Evolutionary conservation across 2,797 vertebrate species (phyloP).

Genomic region (Loris lydekkerianus): DNA sequence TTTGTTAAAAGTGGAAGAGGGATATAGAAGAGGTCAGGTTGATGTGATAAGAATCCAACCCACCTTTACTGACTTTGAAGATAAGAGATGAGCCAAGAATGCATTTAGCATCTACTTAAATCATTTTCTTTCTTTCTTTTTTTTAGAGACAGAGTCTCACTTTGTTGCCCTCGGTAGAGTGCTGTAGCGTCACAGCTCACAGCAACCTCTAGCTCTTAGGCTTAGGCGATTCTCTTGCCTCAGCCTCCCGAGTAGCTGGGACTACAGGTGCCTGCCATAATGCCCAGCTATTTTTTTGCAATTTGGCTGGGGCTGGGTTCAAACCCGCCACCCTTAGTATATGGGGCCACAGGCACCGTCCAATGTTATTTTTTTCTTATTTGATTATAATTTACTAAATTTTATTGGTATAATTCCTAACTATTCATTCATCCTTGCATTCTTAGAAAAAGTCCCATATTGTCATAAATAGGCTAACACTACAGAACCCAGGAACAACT

Average conservation of each 20-base stretch:
- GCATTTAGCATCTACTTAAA: conserved; percentile 55
- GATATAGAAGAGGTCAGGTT: neutral
- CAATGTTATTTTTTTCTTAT: conserved; percentile 25
- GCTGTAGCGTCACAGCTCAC: too few relatives aligned
- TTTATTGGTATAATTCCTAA: conserved; percentile 40
- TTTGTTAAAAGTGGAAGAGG: conserved; percentile 42
- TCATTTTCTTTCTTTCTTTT: neutral
- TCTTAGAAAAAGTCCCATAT: conserved; percentile 63
- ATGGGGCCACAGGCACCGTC: too few relatives aligned
- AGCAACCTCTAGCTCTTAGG: too few relatives aligned
- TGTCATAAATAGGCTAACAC: neutral
- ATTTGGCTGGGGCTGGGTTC: too few relatives aligned
- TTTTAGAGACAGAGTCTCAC: too few relatives aligned
- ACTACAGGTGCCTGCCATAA: too few relatives aligned
- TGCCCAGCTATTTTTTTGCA: too few relatives aligned
- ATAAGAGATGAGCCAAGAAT: neutral
- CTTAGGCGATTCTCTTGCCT: too few relatives aligned
- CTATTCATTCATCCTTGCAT: conserved; percentile 38
- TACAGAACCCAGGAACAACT: conserved; percentile 48
- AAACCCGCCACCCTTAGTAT: too few relatives aligned
- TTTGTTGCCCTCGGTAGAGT: too few relatives aligned
- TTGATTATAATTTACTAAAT: conserved; percentile 37
- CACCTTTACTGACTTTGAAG: neutral
- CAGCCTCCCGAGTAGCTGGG: too few relatives aligned
- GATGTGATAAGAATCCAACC: neutral